Evolutionary conservation across 2,113 vertebrate species (phyloP).

Genomic region (Pelecanus crispus): DNA sequence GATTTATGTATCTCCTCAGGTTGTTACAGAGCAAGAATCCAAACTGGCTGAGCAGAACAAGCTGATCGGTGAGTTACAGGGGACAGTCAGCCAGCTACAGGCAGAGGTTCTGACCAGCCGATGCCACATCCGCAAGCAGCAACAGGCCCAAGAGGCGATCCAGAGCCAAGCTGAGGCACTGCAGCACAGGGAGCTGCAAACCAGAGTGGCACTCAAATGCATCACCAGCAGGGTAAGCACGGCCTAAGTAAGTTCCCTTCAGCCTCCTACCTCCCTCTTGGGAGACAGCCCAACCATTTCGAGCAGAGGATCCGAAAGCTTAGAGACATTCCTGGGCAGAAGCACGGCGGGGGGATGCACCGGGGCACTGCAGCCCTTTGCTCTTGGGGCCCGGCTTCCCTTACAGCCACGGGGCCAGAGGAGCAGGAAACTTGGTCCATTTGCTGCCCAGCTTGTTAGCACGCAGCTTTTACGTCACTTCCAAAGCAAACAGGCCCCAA

Average conservation of each 20-base stretch:
- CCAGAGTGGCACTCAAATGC: slow-evolving; percentile 55
- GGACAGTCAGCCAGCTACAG: neutral
- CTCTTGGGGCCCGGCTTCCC: neutral
- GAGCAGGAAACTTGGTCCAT: neutral
- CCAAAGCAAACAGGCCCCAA: neutral
- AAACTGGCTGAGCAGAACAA: neutral
- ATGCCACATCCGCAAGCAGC: neutral
- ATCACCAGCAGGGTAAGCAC: neutral
- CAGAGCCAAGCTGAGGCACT: neutral
- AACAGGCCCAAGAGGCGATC: neutral
- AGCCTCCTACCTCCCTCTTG: neutral
- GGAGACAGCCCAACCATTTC: neutral
- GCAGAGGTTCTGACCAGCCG: neutral
- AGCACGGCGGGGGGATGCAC: neutral
- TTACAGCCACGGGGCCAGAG: neutral
- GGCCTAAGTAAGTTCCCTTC: neutral
- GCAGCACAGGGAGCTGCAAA: slow-evolving; percentile 49
- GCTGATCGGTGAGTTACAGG: neutral
- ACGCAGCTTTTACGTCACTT: neutral
- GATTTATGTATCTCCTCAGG: neutral
- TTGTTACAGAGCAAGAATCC: slow-evolving; percentile 31
- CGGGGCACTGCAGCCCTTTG: neutral
- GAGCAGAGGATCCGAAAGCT: neutral
- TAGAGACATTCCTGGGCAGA: neutral
- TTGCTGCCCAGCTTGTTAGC: neutral